phyloP scores from a whole-genome alignment of 1,140 invertebrate genomes.

The Heliconius hewitsoni region DNA sequence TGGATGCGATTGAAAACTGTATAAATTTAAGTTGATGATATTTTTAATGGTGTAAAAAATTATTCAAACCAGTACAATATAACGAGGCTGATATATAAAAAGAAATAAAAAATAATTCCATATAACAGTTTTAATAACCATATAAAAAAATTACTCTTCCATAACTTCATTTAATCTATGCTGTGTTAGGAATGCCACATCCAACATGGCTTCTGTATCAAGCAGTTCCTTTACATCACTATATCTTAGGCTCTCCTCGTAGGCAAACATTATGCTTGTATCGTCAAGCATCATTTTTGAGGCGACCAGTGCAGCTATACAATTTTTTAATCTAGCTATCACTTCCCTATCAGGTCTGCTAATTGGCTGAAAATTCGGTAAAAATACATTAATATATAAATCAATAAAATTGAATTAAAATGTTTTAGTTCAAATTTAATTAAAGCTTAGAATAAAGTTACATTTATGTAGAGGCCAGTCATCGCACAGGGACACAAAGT shows the following conservation, averaged over 20 bases:
- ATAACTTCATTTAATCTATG: slow-evolving; percentile 81
- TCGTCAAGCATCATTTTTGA: slow-evolving; percentile 95
- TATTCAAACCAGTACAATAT: no score
- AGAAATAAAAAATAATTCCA: neutral
- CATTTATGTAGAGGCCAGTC: no score
- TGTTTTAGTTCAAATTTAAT: neutral
- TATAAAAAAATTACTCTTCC: slow-evolving; percentile 47
- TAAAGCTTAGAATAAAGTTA: no score
- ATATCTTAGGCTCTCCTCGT: slow-evolving; percentile 94
- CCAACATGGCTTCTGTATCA: slow-evolving; percentile 90
- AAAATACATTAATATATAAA: slow-evolving; percentile 2
- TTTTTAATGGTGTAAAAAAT: no score
- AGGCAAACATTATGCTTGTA: slow-evolving; percentile 95
- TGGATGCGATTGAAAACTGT: neutral
- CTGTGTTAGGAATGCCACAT: slow-evolving; percentile 88
- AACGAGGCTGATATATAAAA: neutral
- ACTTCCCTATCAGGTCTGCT: slow-evolving; percentile 87
- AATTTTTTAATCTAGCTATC: slow-evolving; percentile 94
- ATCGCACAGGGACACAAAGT: no score
- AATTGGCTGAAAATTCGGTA: slow-evolving; percentile 83
- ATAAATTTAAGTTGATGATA: no score
- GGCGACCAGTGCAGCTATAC: slow-evolving; percentile 91
- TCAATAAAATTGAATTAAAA: neutral
- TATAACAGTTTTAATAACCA: neutral
- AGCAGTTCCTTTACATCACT: slow-evolving; percentile 88